Evolutionary conservation across 2,888 invertebrate species (phyloP).

Genomic region (Tiliacea citrago): DNA sequence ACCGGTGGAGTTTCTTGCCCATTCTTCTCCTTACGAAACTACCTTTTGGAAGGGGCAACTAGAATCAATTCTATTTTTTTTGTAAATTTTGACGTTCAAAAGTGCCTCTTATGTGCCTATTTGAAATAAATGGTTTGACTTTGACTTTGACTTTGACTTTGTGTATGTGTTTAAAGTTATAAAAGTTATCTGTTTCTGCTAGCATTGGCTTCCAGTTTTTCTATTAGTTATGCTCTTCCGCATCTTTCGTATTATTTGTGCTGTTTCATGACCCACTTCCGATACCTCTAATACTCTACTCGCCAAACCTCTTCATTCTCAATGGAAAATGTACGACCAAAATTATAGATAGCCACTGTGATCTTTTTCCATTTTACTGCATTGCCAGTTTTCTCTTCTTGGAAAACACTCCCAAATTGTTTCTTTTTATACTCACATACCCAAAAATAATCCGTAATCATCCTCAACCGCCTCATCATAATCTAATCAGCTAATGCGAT

Average conservation of each 20-base stretch:
- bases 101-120: too few species aligned
- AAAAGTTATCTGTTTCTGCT: too few species aligned
- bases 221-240: not conserved
- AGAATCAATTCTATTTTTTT: too few species aligned
- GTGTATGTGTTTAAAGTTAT: not conserved
- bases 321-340: not conserved
- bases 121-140: too few species aligned
- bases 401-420: not conserved
- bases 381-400: not conserved
- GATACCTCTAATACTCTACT: not conserved
- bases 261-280: not conserved
- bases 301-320: not conserved
- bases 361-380: not conserved
- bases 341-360: not conserved
- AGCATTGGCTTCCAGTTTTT: not conserved
- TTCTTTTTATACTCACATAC: conserved; percentile 28
- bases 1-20: too few species aligned
- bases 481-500: conserved; percentile 61
- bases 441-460: conserved; percentile 42
- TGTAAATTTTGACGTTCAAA: too few species aligned
- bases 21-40: too few species aligned
- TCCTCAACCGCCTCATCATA: conserved; percentile 44
- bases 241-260: not conserved
- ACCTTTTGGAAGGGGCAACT: too few species aligned
- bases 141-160: too few species aligned